Evolutionary conservation across 1,140 invertebrate species (phyloP).

Genomic region (Apis florea): DNA sequence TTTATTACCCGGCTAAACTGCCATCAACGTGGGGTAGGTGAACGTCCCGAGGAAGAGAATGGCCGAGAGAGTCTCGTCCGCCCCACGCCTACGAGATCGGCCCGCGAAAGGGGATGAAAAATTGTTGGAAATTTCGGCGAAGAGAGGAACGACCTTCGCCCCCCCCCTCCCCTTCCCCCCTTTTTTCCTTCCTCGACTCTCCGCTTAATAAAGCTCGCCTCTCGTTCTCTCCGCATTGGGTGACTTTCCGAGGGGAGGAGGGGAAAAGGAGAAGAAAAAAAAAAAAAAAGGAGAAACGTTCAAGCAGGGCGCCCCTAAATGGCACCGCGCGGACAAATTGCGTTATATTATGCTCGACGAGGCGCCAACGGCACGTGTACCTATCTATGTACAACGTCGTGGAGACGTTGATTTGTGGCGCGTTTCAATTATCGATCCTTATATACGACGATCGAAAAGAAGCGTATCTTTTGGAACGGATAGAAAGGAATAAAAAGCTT

Average conservation of each 20-base stretch:
- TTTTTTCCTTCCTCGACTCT: slow-evolving; percentile 13
- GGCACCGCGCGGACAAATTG: slow-evolving; percentile 54
- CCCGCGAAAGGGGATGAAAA: slow-evolving; percentile 67
- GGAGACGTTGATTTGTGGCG: slow-evolving; percentile 40
- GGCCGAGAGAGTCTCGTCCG: slow-evolving; percentile 33
- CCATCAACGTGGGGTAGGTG: slow-evolving; percentile 35
- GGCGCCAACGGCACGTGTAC: slow-evolving; percentile 39
- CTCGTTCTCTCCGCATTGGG: slow-evolving; percentile 33
- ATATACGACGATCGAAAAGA: no score
- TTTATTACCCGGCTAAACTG: slow-evolving; percentile 67
- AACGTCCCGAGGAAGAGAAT: slow-evolving; percentile 23
- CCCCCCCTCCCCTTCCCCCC: neutral
- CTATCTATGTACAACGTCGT: slow-evolving; percentile 15
- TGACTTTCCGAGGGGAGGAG: slow-evolving; percentile 40
- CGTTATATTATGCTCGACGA: slow-evolving; percentile 44
- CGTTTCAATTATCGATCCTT: slow-evolving; percentile 60
- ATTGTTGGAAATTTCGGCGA: slow-evolving; percentile 67
- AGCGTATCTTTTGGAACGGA: no score
- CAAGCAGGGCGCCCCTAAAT: neutral
- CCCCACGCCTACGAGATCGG: slow-evolving; percentile 30
- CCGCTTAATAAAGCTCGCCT: slow-evolving; percentile 61
- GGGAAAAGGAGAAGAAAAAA: neutral
- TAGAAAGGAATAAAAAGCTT: no score
- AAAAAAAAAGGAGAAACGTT: slow-evolving; percentile 42
- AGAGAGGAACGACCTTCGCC: neutral